A percentile compares a stretch with the other conserved stretches of the same genome.
These are phyloP conservation scores for Ataeniobius toweri DNA, from an alignment of 2,797 vertebrate genomes.

Conservation along the genomic window DNA sequence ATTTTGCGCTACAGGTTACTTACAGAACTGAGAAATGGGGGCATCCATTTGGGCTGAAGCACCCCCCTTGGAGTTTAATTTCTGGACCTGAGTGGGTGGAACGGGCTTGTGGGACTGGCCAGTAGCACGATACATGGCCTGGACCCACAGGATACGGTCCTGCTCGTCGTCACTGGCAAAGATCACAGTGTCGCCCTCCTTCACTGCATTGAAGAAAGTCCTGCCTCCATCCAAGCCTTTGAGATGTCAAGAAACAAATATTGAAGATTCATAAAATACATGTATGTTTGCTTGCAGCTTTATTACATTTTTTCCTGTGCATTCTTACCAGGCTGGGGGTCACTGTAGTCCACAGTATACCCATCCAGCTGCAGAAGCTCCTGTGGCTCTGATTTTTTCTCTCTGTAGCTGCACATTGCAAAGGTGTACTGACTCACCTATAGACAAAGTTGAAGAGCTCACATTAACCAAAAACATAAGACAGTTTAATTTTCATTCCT, in stretches of 20 bases:
- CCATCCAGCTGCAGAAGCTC: slow-evolving; percentile 97
- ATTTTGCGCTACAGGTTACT: slow-evolving; percentile 81
- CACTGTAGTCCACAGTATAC: slow-evolving; percentile 99
- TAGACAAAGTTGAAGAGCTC: slow-evolving; percentile 40
- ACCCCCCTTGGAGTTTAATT: slow-evolving; percentile 98
- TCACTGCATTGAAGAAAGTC: slow-evolving; percentile 98
- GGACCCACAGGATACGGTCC: slow-evolving; percentile 99
- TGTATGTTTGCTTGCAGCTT: neutral
- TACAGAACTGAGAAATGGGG: slow-evolving; percentile 99
- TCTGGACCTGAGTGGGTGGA: slow-evolving; percentile 99
- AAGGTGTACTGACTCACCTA: slow-evolving; percentile 99
- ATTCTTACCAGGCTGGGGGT: slow-evolving; percentile 93
- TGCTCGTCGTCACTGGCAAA: slow-evolving; percentile 99
- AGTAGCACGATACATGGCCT: slow-evolving; percentile 98
- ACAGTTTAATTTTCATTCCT: neutral
- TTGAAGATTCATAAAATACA: neutral
- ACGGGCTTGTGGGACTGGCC: slow-evolving; percentile 99
- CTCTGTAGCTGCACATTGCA: slow-evolving; percentile 99
- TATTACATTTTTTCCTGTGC: neutral
- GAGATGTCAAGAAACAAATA: neutral
- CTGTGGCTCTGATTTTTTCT: slow-evolving; percentile 98
- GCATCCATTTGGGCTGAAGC: slow-evolving; percentile 97
- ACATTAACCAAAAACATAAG: slow-evolving; percentile 3
- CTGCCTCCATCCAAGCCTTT: slow-evolving; percentile 97
- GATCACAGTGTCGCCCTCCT: slow-evolving; percentile 99